Evolutionary conservation across 2,797 vertebrate genomes (phyloP), one percentile per base, ranked within the genome.

Genomic region (Melanotaenia parkinsoni): DNA sequence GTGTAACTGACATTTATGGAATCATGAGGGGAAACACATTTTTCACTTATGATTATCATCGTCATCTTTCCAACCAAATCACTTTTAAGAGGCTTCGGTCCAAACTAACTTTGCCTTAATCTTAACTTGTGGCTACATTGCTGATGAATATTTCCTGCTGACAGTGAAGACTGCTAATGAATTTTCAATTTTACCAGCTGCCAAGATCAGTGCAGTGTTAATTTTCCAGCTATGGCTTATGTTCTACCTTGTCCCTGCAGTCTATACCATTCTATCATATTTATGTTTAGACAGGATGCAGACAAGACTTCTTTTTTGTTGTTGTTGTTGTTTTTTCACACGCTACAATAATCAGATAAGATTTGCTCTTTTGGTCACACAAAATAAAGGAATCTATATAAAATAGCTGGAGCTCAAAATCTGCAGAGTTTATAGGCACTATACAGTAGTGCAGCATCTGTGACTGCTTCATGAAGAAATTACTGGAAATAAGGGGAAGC

Each of bases 401-500:
- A 20, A 47, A 47, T 47, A 8, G 7, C 45, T 47, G 16, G 16
- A 38, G 37, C 10, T 38, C 11, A 38, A 45, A 45, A 18, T 18
- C 7, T 47, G 45, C 20, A 20, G 33, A 35, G 16, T 45, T 45
- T 6, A 18, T 18, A 20, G 5, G 5, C 43, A 2, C 5, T 45
- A 1, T 12, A 14, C 20, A 20, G 18, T n/a, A 47, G 40, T 18
- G 16, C 1, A 45, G 14, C 40, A 50, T 18, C 33, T 68, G 60
- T 76, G 65, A 91, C 63, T 79, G 72, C 84, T 89, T 88, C 47
- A 70, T 58, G 53, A 70, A 63, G 59, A 84, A 76, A 83, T 38
- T 38, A 69, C 18, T 65, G 77, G 43, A 67, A 76, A 86, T 82
- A 78, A 88, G 80, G 85, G 74, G 71, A 76, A 51, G 73, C 71